Evolutionary conservation across 2,113 vertebrate genomes (phyloP), one percentile per base, ranked within the genome.

Genomic region (Eidolon helvum): DNA sequence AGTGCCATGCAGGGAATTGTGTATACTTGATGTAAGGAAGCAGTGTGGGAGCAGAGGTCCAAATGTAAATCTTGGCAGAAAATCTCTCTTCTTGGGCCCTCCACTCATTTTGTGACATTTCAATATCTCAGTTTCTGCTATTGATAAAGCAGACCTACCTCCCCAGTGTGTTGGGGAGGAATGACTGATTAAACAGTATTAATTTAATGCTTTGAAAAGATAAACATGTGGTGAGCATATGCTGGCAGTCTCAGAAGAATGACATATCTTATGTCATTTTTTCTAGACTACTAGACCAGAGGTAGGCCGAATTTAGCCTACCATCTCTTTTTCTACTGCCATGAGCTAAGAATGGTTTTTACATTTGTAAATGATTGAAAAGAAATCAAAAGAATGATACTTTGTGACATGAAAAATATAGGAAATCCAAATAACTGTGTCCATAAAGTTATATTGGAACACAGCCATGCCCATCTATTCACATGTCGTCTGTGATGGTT

Each of bases 401-500:
- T 94, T 82, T 7, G 15, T 63, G 59, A 85, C 53, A 2, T 45
- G 94, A 88, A 80, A 43, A 48, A 74, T 43, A 10, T 4, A 30
- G 33, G 59, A 69, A 63, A 77, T 87, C 63, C n/a, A 69, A 10
- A 26, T 55, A 69, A 21, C 8, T 0, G 48, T 43, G 21, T 65
- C 43, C 5, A 0, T 68, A 15, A 65, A 50, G 18, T 48, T 28
- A 85, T 50, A 24, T 9, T 71, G 88, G 65, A 10, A 45, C 53
- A n/a, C 8, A 77, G 59, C 19, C 35, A 4, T 1, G 1, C 6
- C 38, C 10, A 0, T 38, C 55, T 24, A 7, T 40, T n/a, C 40
- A 7, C 2, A 0, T 40, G 30, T 0, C 6, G 30, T n/a, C 12
- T n/a, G 1, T 24, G 61, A 14, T 2, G 15, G 33, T 35, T 79